Base-by-base conservation (phyloP, 2,113 vertebrate genomes). In the Diglossa brunneiventris region DNA sequence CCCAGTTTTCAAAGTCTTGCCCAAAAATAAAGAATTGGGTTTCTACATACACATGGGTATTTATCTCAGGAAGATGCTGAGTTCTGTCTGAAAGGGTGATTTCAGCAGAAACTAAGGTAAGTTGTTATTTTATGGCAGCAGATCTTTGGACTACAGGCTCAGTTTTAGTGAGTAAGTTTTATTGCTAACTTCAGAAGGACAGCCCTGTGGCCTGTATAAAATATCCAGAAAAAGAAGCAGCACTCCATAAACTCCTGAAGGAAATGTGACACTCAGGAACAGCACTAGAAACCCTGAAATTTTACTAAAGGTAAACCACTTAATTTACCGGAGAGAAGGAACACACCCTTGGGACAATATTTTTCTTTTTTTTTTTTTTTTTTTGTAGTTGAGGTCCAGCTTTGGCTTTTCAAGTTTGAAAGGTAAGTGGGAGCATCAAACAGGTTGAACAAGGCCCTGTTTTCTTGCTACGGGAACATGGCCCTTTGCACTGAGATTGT, bases 401-500 rank as follows among this genome's bases (percentile, higher is more conserved):
- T 91, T 84, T 87, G 72, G 24, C 89, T 93, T 94, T 93, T 82
- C 90, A 90, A 89, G 87, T 96, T 73, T 83, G 70, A 82, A 82
- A 96, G 96, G 97, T 94, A 95, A 95, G 93, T 83, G 95, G 96
- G 95, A 75, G 95, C 96, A 97, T 98, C 97, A 97, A 95, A 97
- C 97, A 98, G 98, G 98, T 98, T 98, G 97, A 95, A 96, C 64
- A 26, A 97, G 95, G 90, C 90, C 80, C 97, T 92, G 96, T 97
- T 98, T 98, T 90, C 96, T 97, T 96, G 94, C 97, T 95, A 89
- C 81, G 78, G 94, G 95, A 98, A 97, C 97, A 96, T 55, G 95
- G 96, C 97, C 98, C 97, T 98, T 97, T 98, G 97, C 97, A 97
- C 96, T 12, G 84, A 20, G 92, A 98, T 95, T 98, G 98, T 98